These are phyloP conservation scores for Caenorhabditis brenneri DNA, from an alignment of 1,140 invertebrate genomes.

Conservation along the genomic window DNA sequence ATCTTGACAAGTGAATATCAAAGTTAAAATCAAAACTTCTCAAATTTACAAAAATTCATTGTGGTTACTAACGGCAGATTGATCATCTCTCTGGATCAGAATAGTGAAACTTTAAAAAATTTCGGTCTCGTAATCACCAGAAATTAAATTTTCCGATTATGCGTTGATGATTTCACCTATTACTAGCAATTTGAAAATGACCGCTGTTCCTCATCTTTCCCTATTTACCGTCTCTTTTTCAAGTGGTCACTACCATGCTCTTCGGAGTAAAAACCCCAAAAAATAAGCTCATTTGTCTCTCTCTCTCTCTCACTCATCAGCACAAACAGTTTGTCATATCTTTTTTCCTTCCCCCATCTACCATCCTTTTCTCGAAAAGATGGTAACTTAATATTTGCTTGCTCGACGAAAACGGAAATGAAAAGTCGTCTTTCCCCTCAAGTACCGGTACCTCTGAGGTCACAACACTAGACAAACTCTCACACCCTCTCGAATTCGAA, in stretches of 20 bases:
- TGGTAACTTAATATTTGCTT: constrained; percentile 40
- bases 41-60: too few species aligned
- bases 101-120: too few species aligned
- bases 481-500: neutral
- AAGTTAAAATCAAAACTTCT: too few species aligned
- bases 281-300: neutral
- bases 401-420: constrained; percentile 41
- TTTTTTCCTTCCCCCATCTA: neutral
- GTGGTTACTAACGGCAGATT: too few species aligned
- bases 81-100: too few species aligned
- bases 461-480: constrained; percentile 40
- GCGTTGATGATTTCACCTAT: too few species aligned
- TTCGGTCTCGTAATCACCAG: too few species aligned
- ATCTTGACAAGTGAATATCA: too few species aligned
- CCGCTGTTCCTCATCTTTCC: neutral
- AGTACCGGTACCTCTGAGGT: constrained; percentile 42
- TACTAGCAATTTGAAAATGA: too few species aligned
- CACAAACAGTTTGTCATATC: neutral
- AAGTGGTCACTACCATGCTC: neutral
- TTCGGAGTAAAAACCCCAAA: neutral
- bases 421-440: constrained; percentile 6
- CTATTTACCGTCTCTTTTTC: neutral
- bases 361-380: neutral
- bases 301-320: neutral
- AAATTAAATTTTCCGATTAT: too few species aligned